Conservation (phyloP, 2,113 vertebrate genomes). For the Crotophaga sulcirostris region DNA sequence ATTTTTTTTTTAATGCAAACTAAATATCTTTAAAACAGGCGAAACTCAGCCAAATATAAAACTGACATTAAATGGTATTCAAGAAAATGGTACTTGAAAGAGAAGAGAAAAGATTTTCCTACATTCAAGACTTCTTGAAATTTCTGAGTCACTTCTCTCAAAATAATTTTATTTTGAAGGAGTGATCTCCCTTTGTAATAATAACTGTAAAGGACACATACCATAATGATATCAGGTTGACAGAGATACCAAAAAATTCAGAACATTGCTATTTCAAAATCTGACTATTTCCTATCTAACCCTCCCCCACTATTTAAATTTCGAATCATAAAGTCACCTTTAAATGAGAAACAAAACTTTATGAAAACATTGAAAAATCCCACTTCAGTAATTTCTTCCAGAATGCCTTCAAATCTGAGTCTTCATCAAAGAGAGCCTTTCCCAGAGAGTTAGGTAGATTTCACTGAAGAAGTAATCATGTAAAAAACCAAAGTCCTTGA, state of each 20-base stretch:
- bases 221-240: background rate
- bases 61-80: background rate
- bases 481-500: background rate
- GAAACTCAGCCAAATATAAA: constrained; percentile 42
- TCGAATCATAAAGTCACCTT: background rate
- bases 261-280: background rate
- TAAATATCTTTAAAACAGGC: background rate
- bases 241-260: background rate
- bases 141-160: background rate
- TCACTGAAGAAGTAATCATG: background rate
- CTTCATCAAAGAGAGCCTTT: background rate
- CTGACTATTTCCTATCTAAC: background rate
- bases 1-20: background rate
- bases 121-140: background rate
- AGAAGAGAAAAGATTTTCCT: background rate
- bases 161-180: background rate
- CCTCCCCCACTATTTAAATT: background rate
- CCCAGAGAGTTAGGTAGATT: background rate
- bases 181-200: background rate
- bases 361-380: background rate
- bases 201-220: background rate
- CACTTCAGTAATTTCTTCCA: background rate
- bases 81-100: background rate
- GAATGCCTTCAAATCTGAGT: background rate
- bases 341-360: background rate